These are phyloP conservation scores for Chlorodrepanis virens DNA, from an alignment of 2,113 vertebrate species.

Conservation along the genomic window DNA sequence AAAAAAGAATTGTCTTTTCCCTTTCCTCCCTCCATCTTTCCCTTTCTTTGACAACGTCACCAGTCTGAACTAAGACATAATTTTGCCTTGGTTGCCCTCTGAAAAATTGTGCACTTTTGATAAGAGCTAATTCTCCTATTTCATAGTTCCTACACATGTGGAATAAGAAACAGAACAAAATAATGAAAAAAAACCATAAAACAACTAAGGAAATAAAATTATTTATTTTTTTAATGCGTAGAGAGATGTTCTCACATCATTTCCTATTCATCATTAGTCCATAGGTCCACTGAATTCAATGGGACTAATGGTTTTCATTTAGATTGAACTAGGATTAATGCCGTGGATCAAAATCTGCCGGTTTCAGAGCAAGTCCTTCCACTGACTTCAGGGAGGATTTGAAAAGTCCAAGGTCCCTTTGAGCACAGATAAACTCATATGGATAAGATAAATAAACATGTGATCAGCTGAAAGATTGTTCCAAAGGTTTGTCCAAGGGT, in stretches of 20 bases:
- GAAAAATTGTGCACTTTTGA: neutral
- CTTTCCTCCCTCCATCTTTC: neutral
- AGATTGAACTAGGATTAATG: neutral
- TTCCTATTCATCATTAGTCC: neutral
- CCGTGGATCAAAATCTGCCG: neutral
- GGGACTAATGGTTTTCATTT: neutral
- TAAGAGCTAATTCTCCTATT: neutral
- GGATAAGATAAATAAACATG: neutral
- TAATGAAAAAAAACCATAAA: neutral
- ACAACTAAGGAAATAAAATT: neutral
- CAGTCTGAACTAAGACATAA: neutral
- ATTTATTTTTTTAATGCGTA: neutral
- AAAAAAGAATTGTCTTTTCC: neutral
- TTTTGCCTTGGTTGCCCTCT: constrained; percentile 11
- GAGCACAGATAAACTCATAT: neutral
- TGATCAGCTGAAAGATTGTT: neutral
- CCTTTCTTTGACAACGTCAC: neutral
- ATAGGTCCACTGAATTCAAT: neutral
- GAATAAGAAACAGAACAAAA: neutral
- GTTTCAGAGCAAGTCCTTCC: neutral
- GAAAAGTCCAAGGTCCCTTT: neutral
- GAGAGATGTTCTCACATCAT: neutral
- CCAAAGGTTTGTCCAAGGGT: neutral
- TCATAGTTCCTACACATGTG: neutral
- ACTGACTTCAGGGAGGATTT: neutral